Percentiles rank a stretch among this genome's conserved stretches.
These are phyloP conservation scores for Gymnodraco acuticeps DNA, from an alignment of 2,797 vertebrate species.

Conservation along the genomic window DNA sequence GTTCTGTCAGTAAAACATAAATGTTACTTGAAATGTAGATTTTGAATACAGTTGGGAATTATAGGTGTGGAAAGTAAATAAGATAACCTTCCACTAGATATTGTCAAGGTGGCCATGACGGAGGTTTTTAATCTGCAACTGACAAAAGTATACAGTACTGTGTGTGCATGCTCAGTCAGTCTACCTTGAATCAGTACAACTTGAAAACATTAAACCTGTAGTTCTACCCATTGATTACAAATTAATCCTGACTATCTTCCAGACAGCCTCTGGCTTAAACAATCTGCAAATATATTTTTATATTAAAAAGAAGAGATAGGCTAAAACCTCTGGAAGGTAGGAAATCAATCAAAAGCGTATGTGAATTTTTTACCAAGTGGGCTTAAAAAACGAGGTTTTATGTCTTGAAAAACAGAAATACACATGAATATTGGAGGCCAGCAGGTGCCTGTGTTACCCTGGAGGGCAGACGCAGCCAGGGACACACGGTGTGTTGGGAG, in stretches of 20 bases:
- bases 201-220: slow-evolving; percentile 1
- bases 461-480: slow-evolving; percentile 94
- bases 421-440: slow-evolving; percentile 9
- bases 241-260: slow-evolving; percentile 22
- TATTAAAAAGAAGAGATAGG: slow-evolving; percentile 13
- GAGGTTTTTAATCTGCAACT: background rate
- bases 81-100: background rate
- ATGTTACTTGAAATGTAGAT: background rate
- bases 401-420: slow-evolving; percentile 14
- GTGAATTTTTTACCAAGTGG: background rate
- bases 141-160: slow-evolving; percentile 3
- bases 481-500: slow-evolving; percentile 93
- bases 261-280: slow-evolving; percentile 4
- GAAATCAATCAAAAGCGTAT: background rate
- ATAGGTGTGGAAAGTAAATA: background rate
- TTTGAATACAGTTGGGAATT: background rate
- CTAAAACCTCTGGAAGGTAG: background rate
- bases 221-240: slow-evolving; percentile 24
- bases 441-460: slow-evolving; percentile 84
- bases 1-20: background rate
- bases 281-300: slow-evolving; percentile 2
- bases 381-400: background rate
- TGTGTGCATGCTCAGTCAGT: background rate
- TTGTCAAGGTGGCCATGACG: background rate
- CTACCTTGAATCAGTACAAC: background rate